Conservation (phyloP, 1,140 invertebrate species). For the Drosophila paulistorum region DNA sequence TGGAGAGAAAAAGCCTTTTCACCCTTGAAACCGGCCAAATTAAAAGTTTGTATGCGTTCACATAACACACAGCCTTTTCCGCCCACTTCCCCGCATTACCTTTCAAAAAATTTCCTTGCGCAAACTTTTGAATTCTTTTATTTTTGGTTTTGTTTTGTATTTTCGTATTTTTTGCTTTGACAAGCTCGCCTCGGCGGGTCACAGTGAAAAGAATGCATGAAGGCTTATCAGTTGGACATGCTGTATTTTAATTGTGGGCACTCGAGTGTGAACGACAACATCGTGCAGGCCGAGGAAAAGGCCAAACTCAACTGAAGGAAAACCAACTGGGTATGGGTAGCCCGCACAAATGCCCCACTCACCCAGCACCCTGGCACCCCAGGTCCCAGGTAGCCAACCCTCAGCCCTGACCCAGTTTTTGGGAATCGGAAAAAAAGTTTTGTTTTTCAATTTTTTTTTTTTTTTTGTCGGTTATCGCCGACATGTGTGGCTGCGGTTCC, state of each 20-base stretch:
- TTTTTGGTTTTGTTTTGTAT: background rate
- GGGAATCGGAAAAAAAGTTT: constrained; percentile 3
- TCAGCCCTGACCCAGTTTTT: constrained; percentile 8
- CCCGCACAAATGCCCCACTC: constrained; percentile 45
- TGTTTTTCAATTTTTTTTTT: constrained; percentile 15
- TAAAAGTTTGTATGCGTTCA: constrained; percentile 69
- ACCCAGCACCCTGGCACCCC: constrained; percentile 2
- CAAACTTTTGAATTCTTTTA: constrained; percentile 75
- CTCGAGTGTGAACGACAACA: constrained; percentile 70
- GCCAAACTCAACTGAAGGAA: too few relatives aligned
- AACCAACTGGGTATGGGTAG: background rate
- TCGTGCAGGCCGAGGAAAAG: constrained; percentile 8
- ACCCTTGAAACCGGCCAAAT: constrained; percentile 76
- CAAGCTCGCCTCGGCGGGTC: constrained; percentile 11
- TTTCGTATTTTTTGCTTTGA: constrained; percentile 17
- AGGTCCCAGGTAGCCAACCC: background rate
- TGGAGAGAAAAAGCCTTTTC: constrained; percentile 42
- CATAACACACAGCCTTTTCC: constrained; percentile 25
- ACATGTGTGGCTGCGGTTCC: constrained; percentile 23
- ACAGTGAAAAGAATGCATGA: constrained; percentile 71
- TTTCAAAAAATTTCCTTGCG: constrained; percentile 67
- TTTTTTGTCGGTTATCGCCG: constrained; percentile 50
- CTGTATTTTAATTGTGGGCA: constrained; percentile 79
- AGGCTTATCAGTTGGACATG: constrained; percentile 79
- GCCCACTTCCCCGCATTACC: constrained; percentile 26